These are phyloP conservation scores for Triplophysa siluroides DNA, from an alignment of 2,113 vertebrate species.

Conservation along the genomic window DNA sequence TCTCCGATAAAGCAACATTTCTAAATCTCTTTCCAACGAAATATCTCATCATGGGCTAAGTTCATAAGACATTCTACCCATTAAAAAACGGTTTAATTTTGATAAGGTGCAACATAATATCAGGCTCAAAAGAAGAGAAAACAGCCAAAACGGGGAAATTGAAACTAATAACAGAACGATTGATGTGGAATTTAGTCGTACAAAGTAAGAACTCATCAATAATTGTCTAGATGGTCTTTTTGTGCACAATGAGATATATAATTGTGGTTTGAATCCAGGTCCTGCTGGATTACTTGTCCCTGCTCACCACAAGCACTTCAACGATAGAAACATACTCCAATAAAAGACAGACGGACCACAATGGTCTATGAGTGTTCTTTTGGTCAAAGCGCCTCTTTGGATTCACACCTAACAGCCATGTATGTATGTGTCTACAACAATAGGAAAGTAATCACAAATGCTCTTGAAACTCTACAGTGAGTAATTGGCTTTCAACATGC, in stretches of 20 bases:
- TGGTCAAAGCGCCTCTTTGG: constrained; percentile 36
- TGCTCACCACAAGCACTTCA: constrained; percentile 38
- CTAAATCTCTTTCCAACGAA: too few species aligned
- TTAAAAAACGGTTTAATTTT: neutral
- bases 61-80: too few species aligned
- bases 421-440: constrained; percentile 42
- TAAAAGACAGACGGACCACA: constrained; percentile 28
- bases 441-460: constrained; percentile 34
- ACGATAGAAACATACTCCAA: neutral
- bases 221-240: constrained; percentile 20
- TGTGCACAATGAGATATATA: neutral
- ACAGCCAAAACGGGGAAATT: neutral
- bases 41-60: too few species aligned
- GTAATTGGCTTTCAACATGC: constrained; percentile 37
- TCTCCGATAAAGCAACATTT: too few species aligned
- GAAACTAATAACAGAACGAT: constrained; percentile 11
- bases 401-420: constrained; percentile 38
- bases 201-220: neutral
- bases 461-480: constrained; percentile 34
- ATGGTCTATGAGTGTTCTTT: constrained; percentile 34
- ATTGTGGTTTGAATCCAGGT: constrained; percentile 11
- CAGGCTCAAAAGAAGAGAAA: neutral
- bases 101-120: neutral
- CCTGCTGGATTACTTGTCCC: neutral
- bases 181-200: constrained; percentile 1